Base-by-base conservation (phyloP, 2,797 vertebrate genomes). In the Myotis planiceps region DNA sequence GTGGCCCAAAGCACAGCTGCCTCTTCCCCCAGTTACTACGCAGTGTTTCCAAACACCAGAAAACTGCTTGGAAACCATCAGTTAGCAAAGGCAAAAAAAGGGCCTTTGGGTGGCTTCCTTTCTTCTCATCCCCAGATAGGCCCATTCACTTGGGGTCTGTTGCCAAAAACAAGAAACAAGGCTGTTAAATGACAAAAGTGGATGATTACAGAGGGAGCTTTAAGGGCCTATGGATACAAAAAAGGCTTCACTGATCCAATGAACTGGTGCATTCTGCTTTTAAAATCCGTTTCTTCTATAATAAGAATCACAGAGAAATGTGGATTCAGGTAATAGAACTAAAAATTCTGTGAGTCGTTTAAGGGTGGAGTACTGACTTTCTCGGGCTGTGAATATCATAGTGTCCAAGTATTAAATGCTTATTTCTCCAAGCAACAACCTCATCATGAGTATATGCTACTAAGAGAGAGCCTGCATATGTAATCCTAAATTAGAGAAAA, bases 1-100 rank as follows among this genome's bases (percentile, higher is more conserved):
- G 98, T 95, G 97, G 98, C 98, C 98, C 98, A 98, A 98, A 98
- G 98, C 98, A 97, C 98, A 98, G 98, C 98, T 98, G 98, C 98
- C 98, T 98, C 98, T 98, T 97, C 98, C 98, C 97, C 98, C 95
- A 97, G 97, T 98, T 98, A 97, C 98, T 97, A 97, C 85, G n/a
- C 60, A 1, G 47, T 96, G 95, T 98, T 98, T 97, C 98, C 98
- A 98, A 98, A 98, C 96, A 98, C 98, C 97, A 97, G 14, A 93
- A 98, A 98, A 92, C 95, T 97, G 96, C 98, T 98, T 98, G 98
- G 98, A 99, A 98, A 98, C 97, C 97, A 98, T 97, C 97, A 94
- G 98, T 98, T 98, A 98, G 97, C 96, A 98, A 97, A 98, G 97
- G 97, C 98, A 97, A 90, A 86, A 92, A 42, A 80, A 76, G 91